Conservation (phyloP, 2,888 invertebrate species). For the Melieria omissa region DNA sequence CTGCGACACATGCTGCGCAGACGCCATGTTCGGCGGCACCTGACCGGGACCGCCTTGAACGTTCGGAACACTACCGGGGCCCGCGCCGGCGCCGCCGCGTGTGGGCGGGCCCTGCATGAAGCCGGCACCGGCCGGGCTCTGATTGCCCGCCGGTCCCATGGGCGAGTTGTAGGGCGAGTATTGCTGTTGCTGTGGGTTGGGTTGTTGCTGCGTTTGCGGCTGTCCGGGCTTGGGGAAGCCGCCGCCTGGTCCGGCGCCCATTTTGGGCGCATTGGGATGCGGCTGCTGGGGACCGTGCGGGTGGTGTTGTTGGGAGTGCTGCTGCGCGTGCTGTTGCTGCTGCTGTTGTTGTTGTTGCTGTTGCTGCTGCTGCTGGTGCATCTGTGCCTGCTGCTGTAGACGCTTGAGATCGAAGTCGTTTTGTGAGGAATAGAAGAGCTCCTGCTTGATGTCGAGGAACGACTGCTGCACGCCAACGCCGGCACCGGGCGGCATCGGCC, state of each 20-base stretch:
- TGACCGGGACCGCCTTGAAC: slow-evolving; percentile 40
- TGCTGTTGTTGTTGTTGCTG: slow-evolving; percentile 53
- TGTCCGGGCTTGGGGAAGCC: slow-evolving; percentile 58
- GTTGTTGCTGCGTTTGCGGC: slow-evolving; percentile 51
- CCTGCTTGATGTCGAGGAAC: slow-evolving; percentile 71
- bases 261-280: slow-evolving; percentile 54
- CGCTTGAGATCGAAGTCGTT: slow-evolving; percentile 67
- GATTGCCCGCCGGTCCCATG: slow-evolving; percentile 64
- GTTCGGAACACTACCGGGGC: slow-evolving; percentile 34
- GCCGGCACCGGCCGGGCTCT: slow-evolving; percentile 55
- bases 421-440: slow-evolving; percentile 68
- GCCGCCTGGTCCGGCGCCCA: slow-evolving; percentile 58
- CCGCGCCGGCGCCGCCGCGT: slow-evolving; percentile 44
- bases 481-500: slow-evolving; percentile 51
- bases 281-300: slow-evolving; percentile 30
- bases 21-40: slow-evolving; percentile 51
- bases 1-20: slow-evolving; percentile 49
- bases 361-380: slow-evolving; percentile 57
- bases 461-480: slow-evolving; percentile 63
- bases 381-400: slow-evolving; percentile 64
- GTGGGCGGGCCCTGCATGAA: slow-evolving; percentile 65
- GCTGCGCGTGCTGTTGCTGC: slow-evolving; percentile 54
- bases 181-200: slow-evolving; percentile 60
- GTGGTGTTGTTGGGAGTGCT: slow-evolving; percentile 50
- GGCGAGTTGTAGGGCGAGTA: slow-evolving; percentile 77